Evolutionary conservation across 2,888 invertebrate species (phyloP), one percentile per base, ranked within the genome.

Genomic region (Meganola albula): DNA sequence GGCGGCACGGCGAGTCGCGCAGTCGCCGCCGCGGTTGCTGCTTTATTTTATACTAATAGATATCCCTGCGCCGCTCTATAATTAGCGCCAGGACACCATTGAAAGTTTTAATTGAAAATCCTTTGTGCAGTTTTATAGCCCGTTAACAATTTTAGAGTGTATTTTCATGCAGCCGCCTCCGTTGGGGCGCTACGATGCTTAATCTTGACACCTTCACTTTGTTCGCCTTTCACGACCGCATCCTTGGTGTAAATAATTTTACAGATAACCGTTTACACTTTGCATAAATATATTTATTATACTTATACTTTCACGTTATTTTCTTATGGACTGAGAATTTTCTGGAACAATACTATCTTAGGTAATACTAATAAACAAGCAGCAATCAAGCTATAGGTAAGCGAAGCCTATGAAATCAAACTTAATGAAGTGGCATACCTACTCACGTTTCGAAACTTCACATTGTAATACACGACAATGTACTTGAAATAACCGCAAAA

Each of bases 61-160:
- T 79, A 77, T 74, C 73, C 64, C 55, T 58, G 46, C 48, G 57
- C 65, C 65, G 60, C 53, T 63, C 65, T 66, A 73, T 84, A 83
- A 83, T 84, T 80, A 83, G 77, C 75, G 67, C 67, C 61, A 58
- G 63, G 63, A 65, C 63, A 74, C 77, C 69, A 80, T 82, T 70
- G 74, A 78, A 84, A 84, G 71, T 83, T 84, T 84, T 84, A 84
- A 84, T 84, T 84, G 82, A 83, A 84, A 84, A 83, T 72, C 69
- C 73, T 82, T 79, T 77, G 77, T 77, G 69, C 76, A 76, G 70
- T 82, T 80, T 80, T 78, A 79, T 77, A 77, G 75, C 59, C 70
- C 53, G 74, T 66, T 68, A 72, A 77, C 71, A 75, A 74, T 73
- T 76, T 79, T 65, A 71, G 63, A 67, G 57, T 65, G 64, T 73